Evolutionary conservation across 2,888 invertebrate species (phyloP), one percentile per base, ranked within the genome.

Genomic region (Bombylius discolor): DNA sequence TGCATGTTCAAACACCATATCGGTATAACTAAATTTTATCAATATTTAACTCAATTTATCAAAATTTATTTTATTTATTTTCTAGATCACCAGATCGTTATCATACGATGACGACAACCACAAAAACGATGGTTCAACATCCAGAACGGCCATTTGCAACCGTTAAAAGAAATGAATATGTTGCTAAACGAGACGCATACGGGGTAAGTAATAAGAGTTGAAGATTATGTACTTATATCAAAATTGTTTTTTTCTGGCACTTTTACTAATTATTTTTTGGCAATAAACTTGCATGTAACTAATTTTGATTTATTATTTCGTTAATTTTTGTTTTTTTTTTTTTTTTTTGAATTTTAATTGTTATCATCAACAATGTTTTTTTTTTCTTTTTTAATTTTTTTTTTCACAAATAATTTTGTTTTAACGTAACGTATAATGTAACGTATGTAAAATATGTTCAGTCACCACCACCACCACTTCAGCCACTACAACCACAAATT

Each of bases 121-220:
- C 60, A 32, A 62, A 57, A 34, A 58, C 64, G 51, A 63, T 61
- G 56, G 61, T 59, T 47, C 55, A 57, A 52, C 60, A 60, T 51
- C 64, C 64, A 56, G 83, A 83, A 66, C 73, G 83, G 61, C 82
- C 83, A 47, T 83, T 83, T 68, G 79, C 82, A 61, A 78, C 80
- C 33, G 78, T 82, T 13, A 81, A 79, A 66, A 73, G 79, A 61
- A 79, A 80, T 5, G 79, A 81, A 65, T 78, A 78, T 61, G 70
- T 72, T 58, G 62, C 59, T 14, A 63, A 62, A 59, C 62, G 61
- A 53, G 60, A 62, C 45, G 56, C 57, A 47, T 49, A 62, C 48
- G 60, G 62, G 55, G 65, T 65, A 60, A 64, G 64, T 62, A 53
- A 52, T 31, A 51, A 23, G 23, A 23, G 23, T 23, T 23, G 23